Percentiles rank a stretch among this genome's conserved stretches.
phyloP scores from a whole-genome alignment of 2,888 invertebrate species.

The Drosophila neotestacea region DNA sequence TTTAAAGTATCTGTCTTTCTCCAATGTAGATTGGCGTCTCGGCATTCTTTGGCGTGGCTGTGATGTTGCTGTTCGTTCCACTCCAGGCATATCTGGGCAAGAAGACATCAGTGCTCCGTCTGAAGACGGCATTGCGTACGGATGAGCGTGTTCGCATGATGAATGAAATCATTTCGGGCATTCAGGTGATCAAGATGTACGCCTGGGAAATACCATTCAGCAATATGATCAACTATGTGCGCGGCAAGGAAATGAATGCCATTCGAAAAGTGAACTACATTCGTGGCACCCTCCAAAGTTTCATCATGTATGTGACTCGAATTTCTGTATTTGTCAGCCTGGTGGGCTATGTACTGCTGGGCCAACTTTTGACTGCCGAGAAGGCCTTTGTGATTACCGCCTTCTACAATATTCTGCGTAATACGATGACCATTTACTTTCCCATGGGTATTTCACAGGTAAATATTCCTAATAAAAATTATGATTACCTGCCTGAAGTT shows the following conservation, averaged over 20 bases:
- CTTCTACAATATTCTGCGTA: constrained; percentile 93
- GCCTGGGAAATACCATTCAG: constrained; percentile 97
- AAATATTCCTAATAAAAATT: neutral
- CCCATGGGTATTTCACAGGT: constrained; percentile 89
- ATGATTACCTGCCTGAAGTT: neutral
- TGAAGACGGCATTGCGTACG: constrained; percentile 93
- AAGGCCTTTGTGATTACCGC: constrained; percentile 95
- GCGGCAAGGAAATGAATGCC: constrained; percentile 87
- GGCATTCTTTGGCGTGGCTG: constrained; percentile 87
- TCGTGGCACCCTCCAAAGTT: constrained; percentile 91
- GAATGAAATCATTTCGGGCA: constrained; percentile 95
- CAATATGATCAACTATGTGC: constrained; percentile 89
- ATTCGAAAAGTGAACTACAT: constrained; percentile 91
- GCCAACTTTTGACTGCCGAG: constrained; percentile 91
- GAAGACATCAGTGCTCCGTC: constrained; percentile 90
- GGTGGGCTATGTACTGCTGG: constrained; percentile 90
- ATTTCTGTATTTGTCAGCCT: constrained; percentile 94
- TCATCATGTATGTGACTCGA: constrained; percentile 95
- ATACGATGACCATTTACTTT: constrained; percentile 95
- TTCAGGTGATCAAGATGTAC: constrained; percentile 98
- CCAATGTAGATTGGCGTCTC: constrained; percentile 86
- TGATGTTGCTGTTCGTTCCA: constrained; percentile 89
- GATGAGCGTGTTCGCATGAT: constrained; percentile 96
- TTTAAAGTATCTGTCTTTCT: neutral
- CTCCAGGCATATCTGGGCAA: constrained; percentile 92